Base-by-base conservation (phyloP, 2,113 vertebrate species). In the Pleuronectes platessa region DNA sequence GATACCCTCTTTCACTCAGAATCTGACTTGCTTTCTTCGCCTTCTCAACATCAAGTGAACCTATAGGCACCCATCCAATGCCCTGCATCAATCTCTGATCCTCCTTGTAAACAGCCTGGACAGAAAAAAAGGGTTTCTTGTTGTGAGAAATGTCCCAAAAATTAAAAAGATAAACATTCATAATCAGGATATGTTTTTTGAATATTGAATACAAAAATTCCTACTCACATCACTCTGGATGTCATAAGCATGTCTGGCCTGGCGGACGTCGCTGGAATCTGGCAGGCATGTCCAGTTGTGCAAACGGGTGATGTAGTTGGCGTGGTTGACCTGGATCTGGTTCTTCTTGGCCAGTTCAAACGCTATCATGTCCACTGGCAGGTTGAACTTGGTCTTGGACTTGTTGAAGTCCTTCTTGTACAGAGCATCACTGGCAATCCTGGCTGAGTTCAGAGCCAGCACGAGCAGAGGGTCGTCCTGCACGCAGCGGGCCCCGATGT, bases 401-500 rank as follows among this genome's bases (percentile, higher is more conserved):
- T 94, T 93, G 82, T 97, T 92, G 79, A 97, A 97, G 91, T 96
- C 95, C 73, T 97, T 97, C 90, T 96, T 97, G 90, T 97, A 97
- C 49, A 96, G 93, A n/a, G 80, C 88, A 70, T 97, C 96, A 73
- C 96, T 97, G 88, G 96, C 95, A 47, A 97, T 95, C 90, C 90
- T 97, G 74, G 95, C 96, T 58, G 96, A 93, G 11, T 97, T 96
- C 88, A 97, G 87, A 59, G 95, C 95, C 90, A 96, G 90, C 86
- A 96, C 67, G 40, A 96, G 83, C 80, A 97, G 94, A 61, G 96
- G 96, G 35, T 97, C 96, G 23, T 97, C 96, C 15, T 94, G 73
- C 26, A 97, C 0, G 17, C 91, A 78, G 2, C 78, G 93, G 11
- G 94, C 95, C 4, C 96, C 96, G 6, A 97, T 95, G 78, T 96